These are phyloP conservation scores for Calephelis perditalis DNA, from an alignment of 2,888 invertebrate genomes.

Conservation along the genomic window DNA sequence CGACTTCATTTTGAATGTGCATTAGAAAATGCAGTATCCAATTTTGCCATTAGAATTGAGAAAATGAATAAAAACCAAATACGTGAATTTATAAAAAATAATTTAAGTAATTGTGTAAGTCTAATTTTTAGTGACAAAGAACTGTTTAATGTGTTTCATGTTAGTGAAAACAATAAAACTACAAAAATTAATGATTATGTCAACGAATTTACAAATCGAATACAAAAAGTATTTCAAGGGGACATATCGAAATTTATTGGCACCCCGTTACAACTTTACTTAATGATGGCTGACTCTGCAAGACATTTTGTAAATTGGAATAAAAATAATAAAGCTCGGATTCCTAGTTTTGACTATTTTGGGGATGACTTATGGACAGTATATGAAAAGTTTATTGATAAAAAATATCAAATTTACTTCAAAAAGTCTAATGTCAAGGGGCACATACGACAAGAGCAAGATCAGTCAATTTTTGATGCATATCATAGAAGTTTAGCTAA, in stretches of 20 bases:
- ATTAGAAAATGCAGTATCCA: neutral
- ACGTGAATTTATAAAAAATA: neutral
- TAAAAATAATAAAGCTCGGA: neutral
- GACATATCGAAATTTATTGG: slow-evolving; percentile 10
- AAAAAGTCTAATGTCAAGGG: neutral
- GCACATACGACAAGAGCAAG: neutral
- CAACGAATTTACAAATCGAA: neutral
- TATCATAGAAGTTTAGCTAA: slow-evolving; percentile 1
- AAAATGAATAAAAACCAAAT: neutral
- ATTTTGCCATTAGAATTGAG: neutral
- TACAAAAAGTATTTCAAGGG: slow-evolving; percentile 1
- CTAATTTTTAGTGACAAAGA: neutral
- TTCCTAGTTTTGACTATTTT: neutral
- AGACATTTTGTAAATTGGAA: neutral
- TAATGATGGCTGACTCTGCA: slow-evolving; percentile 6
- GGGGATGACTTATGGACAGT: slow-evolving; percentile 5
- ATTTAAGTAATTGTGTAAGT: neutral
- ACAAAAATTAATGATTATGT: neutral
- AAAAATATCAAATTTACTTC: slow-evolving; percentile 9
- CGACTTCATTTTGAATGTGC: neutral
- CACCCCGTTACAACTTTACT: slow-evolving; percentile 11
- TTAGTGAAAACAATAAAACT: neutral
- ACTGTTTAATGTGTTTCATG: neutral
- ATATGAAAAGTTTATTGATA: slow-evolving; percentile 9
- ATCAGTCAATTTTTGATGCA: neutral